A percentile compares a stretch with the other conserved stretches of the same genome.
Evolutionary conservation across 1,140 invertebrate species (phyloP).

Genomic region (Drosophila carrolli): DNA sequence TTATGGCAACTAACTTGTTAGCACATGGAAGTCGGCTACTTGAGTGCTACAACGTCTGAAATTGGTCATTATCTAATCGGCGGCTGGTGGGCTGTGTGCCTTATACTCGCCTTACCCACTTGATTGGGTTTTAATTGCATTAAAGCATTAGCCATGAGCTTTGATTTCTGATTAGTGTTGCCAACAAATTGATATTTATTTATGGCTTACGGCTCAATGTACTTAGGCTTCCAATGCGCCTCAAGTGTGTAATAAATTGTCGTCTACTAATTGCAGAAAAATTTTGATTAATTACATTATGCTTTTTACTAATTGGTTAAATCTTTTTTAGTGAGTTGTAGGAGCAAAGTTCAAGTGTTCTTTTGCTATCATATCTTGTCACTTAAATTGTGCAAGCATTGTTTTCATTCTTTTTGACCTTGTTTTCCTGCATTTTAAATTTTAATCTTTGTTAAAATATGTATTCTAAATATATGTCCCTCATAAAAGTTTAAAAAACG

Average conservation of each 20-base stretch:
- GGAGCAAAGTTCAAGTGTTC: neutral
- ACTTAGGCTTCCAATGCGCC: constrained; percentile 7
- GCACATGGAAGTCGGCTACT: constrained; percentile 36
- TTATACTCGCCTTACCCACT: constrained; percentile 15
- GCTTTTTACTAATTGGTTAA: neutral
- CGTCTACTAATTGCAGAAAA: constrained; percentile 17
- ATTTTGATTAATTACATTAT: constrained; percentile 11
- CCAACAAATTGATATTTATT: constrained; percentile 45
- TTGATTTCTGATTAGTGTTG: constrained; percentile 55
- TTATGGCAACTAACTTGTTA: constrained; percentile 27
- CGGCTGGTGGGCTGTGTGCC: constrained; percentile 4
- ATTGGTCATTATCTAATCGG: constrained; percentile 60
- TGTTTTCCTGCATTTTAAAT: neutral
- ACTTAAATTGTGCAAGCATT: neutral
- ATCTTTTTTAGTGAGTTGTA: neutral
- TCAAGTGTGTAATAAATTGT: constrained; percentile 34
- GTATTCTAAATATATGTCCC: neutral
- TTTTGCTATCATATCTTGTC: constrained; percentile 11
- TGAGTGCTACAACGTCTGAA: constrained; percentile 20
- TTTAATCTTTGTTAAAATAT: constrained; percentile 7
- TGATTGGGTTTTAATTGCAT: constrained; percentile 69
- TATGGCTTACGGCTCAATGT: constrained; percentile 13
- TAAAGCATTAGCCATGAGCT: constrained; percentile 53
- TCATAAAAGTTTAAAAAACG: neutral
- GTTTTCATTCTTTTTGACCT: neutral